Evolutionary conservation across 2,888 invertebrate genomes (phyloP).

Genomic region (Tetropium fuscum): DNA sequence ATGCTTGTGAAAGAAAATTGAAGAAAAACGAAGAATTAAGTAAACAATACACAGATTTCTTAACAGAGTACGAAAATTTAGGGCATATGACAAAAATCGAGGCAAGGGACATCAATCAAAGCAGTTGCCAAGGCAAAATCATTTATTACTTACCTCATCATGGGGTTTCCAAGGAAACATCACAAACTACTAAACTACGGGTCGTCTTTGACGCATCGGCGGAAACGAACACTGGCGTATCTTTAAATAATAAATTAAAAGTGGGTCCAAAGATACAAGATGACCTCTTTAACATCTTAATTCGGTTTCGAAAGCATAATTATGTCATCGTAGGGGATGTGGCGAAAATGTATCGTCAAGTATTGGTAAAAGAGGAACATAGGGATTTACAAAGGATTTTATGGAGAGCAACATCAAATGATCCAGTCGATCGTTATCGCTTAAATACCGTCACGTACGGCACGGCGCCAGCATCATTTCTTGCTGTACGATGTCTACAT

Average conservation of each 20-base stretch:
- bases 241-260: conserved; percentile 25
- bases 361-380: background rate
- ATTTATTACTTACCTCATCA: conserved; percentile 30
- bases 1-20: conserved; percentile 16
- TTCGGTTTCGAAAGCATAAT: conserved; percentile 7
- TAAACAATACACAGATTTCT: conserved; percentile 15
- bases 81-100: conserved; percentile 23
- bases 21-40: conserved; percentile 12
- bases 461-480: background rate
- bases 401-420: conserved; percentile 4
- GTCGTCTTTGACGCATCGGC: conserved; percentile 28
- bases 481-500: background rate
- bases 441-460: background rate
- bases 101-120: background rate
- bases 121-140: background rate
- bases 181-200: conserved; percentile 27
- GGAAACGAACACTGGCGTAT: conserved; percentile 19
- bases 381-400: conserved; percentile 22
- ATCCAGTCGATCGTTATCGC: background rate
- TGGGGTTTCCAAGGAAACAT: conserved; percentile 15
- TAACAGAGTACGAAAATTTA: conserved; percentile 24
- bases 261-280: conserved; percentile 29
- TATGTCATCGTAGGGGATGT: conserved; percentile 12
- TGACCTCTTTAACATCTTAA: conserved; percentile 16
- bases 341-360: conserved; percentile 21